Conservation (phyloP, 1,140 invertebrate genomes). For the Microplitis demolitor region DNA sequence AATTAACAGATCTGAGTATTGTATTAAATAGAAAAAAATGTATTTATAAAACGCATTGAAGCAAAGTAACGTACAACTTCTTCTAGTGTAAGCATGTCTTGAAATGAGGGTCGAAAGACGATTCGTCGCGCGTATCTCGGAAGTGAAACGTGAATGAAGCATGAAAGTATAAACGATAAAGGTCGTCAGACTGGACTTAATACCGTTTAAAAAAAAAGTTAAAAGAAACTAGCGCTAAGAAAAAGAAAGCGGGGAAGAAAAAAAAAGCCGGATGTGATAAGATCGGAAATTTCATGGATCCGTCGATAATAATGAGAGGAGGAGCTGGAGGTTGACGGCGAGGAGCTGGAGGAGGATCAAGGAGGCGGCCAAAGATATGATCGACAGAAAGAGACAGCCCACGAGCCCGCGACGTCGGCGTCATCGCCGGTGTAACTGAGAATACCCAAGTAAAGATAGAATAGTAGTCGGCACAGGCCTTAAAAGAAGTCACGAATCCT, state of each 20-base stretch:
- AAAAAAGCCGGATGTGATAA: slow-evolving; percentile 15
- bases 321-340: too few relatives aligned
- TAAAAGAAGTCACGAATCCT: slow-evolving; percentile 34
- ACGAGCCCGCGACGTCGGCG: slow-evolving; percentile 16
- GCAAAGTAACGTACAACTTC: too few relatives aligned
- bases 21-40: too few relatives aligned
- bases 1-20: too few relatives aligned
- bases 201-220: too few relatives aligned
- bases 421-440: slow-evolving; percentile 11
- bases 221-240: too few relatives aligned
- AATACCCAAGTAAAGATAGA: not conserved
- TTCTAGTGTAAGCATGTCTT: too few relatives aligned
- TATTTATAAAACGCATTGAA: too few relatives aligned
- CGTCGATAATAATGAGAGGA: not conserved
- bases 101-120: not conserved
- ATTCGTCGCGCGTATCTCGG: slow-evolving; percentile 17
- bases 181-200: not conserved
- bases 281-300: slow-evolving; percentile 8
- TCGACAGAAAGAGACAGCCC: slow-evolving; percentile 11
- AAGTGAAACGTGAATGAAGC: slow-evolving; percentile 9
- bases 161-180: slow-evolving; percentile 13
- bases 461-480: slow-evolving; percentile 24
- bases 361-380: not conserved
- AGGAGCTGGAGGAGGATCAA: not conserved
- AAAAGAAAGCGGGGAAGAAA: not conserved